Conservation (phyloP, 2,888 invertebrate species). For the Drosophila prolongata region DNA sequence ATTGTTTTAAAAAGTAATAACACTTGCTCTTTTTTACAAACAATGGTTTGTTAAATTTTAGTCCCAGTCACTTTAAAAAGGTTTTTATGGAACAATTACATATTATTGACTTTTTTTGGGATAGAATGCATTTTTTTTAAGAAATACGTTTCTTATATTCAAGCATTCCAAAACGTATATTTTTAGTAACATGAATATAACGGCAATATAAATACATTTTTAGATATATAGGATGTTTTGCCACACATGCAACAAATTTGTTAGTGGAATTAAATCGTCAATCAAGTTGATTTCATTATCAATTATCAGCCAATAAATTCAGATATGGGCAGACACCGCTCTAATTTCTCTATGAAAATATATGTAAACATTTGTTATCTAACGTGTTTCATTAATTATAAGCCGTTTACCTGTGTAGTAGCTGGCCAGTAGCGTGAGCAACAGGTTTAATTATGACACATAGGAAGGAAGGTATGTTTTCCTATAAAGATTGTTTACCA, state of each 20-base stretch:
- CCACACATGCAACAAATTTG: conserved; percentile 6
- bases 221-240: not conserved
- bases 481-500: not conserved
- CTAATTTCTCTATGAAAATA: conserved; percentile 6
- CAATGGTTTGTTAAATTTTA: too few species aligned
- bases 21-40: too few species aligned
- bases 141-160: conserved; percentile 5
- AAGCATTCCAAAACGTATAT: conserved; percentile 27
- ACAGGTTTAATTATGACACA: not conserved
- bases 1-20: too few species aligned
- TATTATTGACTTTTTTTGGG: too few species aligned
- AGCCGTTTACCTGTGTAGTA: not conserved
- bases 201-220: conserved; percentile 16
- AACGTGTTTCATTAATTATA: conserved; percentile 6
- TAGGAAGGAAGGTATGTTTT: not conserved
- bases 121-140: too few species aligned
- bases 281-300: conserved; percentile 48
- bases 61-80: too few species aligned
- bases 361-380: conserved; percentile 10
- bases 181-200: conserved; percentile 7
- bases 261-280: conserved; percentile 39
- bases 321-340: conserved; percentile 21
- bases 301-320: conserved; percentile 38
- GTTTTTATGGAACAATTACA: too few species aligned
- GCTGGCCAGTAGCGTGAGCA: conserved; percentile 20